phyloP scores from a whole-genome alignment of 2,113 vertebrate species.

The Patagioenas fasciata region DNA sequence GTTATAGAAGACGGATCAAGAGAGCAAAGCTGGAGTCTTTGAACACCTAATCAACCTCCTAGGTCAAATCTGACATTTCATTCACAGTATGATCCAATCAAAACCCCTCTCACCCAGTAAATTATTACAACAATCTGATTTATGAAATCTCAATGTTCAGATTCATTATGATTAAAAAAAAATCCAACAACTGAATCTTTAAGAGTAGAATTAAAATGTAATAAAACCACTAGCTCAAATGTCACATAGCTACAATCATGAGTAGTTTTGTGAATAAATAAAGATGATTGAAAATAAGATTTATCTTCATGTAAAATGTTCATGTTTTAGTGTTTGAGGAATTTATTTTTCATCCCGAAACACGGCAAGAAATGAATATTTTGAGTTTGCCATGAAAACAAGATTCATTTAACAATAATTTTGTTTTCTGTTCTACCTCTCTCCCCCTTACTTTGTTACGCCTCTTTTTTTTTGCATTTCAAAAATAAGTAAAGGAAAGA shows the following conservation, averaged over 20 bases:
- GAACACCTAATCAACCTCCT: neutral
- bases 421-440: fast-evolving
- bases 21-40: neutral
- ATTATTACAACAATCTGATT: neutral
- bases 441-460: fast-evolving
- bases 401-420: neutral
- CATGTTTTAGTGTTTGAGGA: neutral
- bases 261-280: neutral
- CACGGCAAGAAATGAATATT: neutral
- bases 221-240: neutral
- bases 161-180: neutral
- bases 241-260: neutral
- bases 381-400: neutral
- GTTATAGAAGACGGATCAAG: neutral
- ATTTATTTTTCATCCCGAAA: neutral
- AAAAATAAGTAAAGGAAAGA: neutral
- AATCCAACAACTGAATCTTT: neutral
- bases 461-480: neutral
- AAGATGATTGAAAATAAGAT: neutral
- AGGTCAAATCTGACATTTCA: neutral
- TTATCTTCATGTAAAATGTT: neutral
- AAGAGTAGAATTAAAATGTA: neutral
- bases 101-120: neutral
- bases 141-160: neutral
- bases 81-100: neutral